Evolutionary conservation across 2,113 vertebrate species (phyloP).

Genomic region (Nettapus auritus): DNA sequence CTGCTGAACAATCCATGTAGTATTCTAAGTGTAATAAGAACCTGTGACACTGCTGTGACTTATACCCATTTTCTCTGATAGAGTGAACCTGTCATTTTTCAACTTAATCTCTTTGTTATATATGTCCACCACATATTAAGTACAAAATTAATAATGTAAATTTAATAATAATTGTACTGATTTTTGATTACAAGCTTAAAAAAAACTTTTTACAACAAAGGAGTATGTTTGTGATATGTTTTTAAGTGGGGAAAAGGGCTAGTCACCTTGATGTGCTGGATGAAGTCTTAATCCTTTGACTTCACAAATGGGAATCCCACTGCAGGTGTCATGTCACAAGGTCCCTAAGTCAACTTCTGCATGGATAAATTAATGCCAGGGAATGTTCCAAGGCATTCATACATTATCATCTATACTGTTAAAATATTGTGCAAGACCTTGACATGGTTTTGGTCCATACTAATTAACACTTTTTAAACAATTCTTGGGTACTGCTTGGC

Average conservation of each 20-base stretch:
- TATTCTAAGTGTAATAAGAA: background rate
- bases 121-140: background rate
- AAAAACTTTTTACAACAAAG: background rate
- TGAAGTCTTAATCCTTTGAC: background rate
- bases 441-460: background rate
- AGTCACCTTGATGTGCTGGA: background rate
- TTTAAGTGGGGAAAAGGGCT: background rate
- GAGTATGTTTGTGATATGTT: background rate
- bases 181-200: background rate
- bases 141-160: background rate
- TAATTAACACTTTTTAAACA: background rate
- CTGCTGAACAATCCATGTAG: background rate
- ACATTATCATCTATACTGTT: background rate
- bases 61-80: background rate
- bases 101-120: background rate
- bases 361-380: background rate
- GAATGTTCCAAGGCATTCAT: background rate
- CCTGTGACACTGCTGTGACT: background rate
- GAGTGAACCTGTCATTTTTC: background rate
- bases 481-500: background rate
- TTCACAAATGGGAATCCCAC: background rate
- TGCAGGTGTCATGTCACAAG: background rate
- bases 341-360: background rate
- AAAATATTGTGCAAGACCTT: background rate
- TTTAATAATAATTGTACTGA: background rate